These are phyloP conservation scores for Gnathonemus longibarbis DNA, from an alignment of 2,113 vertebrate genomes.

Conservation along the genomic window DNA sequence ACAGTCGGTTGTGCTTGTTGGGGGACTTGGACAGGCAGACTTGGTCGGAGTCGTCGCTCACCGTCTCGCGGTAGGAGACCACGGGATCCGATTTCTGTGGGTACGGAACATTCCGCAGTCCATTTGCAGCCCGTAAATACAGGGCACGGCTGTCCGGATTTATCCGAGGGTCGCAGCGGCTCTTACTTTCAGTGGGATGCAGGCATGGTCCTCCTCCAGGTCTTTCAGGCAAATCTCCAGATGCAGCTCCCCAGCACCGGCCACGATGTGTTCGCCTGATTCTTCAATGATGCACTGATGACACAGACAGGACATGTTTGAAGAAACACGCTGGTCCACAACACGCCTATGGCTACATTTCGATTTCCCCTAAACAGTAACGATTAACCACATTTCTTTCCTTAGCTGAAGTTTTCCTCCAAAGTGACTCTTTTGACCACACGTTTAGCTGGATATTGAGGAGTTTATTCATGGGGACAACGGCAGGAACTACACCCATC, in stretches of 20 bases:
- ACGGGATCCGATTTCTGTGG: constrained; percentile 54
- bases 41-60: constrained; percentile 45
- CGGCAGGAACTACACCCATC: not conserved
- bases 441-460: not conserved
- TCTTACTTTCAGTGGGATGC: constrained; percentile 53
- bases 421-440: not conserved
- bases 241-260: constrained; percentile 52
- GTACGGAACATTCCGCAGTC: not conserved
- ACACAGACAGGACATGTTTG: not conserved
- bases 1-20: constrained; percentile 50
- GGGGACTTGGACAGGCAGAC: constrained; percentile 50
- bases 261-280: constrained; percentile 52
- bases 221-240: constrained; percentile 58
- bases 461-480: not conserved
- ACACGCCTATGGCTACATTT: not conserved
- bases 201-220: constrained; percentile 53
- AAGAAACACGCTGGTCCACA: not conserved
- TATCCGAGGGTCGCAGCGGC: not conserved
- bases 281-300: constrained; percentile 49
- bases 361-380: not conserved
- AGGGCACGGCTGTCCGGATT: not conserved
- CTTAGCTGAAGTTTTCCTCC: not conserved
- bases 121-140: not conserved
- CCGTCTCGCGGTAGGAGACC: constrained; percentile 49
- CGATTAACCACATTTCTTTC: not conserved